Evolutionary conservation across 1,140 invertebrate species (phyloP), one percentile per base, ranked within the genome.

Genomic region (Leptopilina clavipes): DNA sequence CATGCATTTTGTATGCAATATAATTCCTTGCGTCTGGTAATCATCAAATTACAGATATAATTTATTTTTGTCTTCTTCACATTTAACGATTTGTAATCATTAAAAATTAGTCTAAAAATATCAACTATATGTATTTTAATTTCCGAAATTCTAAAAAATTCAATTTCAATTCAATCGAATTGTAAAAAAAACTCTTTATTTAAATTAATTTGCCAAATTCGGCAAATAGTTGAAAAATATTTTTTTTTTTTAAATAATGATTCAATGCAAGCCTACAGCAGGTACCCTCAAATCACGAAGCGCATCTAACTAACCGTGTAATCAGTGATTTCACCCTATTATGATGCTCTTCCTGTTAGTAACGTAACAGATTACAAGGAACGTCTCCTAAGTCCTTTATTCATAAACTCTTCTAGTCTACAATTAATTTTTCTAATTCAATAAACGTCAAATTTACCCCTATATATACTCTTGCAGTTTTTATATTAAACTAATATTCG

Each of bases 241-340:
- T 2, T 31, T 31, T 31, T 52, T 52, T 52, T 52, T 52, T 52
- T 52, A n/a, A 52, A 17, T 52, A 52, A 71, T 43, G 40, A 45
- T 73, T 74, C 78, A 85, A 88, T 86, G 86, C 87, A 84, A 86
- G 86, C 84, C 79, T 82, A 25, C 31, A 77, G 81, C 59, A 40
- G 72, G 79, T 84, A 85, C 86, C 85, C 86, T 87, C 84, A 87
- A 89, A 90, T 89, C 87, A 90, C 78, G 78, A 79, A 73, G 85
- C 86, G 87, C 83, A 83, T 86, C 87, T 87, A 90, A 90, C 89
- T 89, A 89, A 86, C 88, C 88, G 85, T 90, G 88, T 90, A 90
- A 90, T 90, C 85, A 87, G 80, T 85, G 80, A 89, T 86, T 89
- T 82, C 79, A 78, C 76, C 82, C 85, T 83, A 88, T 88, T 87